These are phyloP conservation scores for Bothrops jararaca DNA, from an alignment of 2,113 vertebrate genomes.

Conservation along the genomic window DNA sequence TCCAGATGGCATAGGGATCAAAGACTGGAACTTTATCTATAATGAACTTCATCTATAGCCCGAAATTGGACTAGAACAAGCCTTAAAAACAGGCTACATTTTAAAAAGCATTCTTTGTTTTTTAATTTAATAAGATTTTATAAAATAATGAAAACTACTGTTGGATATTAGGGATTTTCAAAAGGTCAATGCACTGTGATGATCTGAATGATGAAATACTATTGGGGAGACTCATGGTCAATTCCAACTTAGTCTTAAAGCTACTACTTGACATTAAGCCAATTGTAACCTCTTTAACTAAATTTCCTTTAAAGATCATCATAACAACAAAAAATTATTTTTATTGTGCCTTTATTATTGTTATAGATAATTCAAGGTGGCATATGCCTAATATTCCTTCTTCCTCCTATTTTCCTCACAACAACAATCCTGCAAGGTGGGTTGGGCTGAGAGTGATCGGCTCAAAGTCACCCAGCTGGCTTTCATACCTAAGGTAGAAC, in stretches of 20 bases:
- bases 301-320: background rate
- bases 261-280: background rate
- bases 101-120: background rate
- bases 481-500: background rate
- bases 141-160: background rate
- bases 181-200: background rate
- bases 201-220: background rate
- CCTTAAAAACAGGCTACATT: background rate
- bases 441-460: background rate
- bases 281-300: background rate
- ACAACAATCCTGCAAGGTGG: background rate
- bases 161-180: background rate
- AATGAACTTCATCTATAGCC: too few relatives aligned
- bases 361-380: background rate
- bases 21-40: background rate
- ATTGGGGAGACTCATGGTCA: background rate
- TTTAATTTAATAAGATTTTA: background rate
- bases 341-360: background rate
- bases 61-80: background rate
- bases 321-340: background rate
- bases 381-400: background rate
- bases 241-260: background rate
- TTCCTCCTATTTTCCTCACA: background rate
- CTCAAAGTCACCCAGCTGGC: background rate
- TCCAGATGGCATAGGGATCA: background rate